Evolutionary conservation across 1,140 invertebrate genomes (phyloP).

Genomic region (Heliconius hewitsoni): DNA sequence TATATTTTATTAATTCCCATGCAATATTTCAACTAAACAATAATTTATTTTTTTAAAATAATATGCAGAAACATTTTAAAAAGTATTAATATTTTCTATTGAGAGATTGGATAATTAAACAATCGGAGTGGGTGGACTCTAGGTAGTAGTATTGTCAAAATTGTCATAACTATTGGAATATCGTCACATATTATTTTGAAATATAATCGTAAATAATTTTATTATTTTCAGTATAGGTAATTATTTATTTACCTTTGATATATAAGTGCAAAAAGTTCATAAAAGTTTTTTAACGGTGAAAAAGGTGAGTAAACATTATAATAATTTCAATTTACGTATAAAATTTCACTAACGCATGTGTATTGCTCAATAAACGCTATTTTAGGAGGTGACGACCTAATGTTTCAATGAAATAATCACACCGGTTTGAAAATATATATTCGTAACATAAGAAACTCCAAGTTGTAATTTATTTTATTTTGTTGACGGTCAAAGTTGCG

Average conservation of each 20-base stretch:
- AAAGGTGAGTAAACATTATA: conserved; percentile 18
- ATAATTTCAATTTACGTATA: conserved; percentile 15
- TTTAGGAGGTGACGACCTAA: conserved; percentile 63
- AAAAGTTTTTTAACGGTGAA: not conserved
- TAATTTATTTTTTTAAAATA: too few species aligned
- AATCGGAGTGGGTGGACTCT: not conserved
- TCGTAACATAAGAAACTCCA: not conserved
- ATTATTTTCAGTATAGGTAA: not conserved
- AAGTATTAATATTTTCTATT: too few species aligned
- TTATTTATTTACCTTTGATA: not conserved
- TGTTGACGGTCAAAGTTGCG: not conserved
- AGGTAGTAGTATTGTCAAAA: not conserved
- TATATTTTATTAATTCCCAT: not conserved
- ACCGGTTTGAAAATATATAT: conserved; percentile 1
- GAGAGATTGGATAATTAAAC: not conserved
- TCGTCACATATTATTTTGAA: conserved; percentile 1
- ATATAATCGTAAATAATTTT: not conserved
- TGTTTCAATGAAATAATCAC: conserved; percentile 13
- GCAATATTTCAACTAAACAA: too few species aligned
- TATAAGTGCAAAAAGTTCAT: not conserved
- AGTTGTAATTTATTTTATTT: not conserved
- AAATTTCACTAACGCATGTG: conserved; percentile 30
- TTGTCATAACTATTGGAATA: not conserved
- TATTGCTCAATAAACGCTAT: conserved; percentile 61
- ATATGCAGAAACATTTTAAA: too few species aligned